A percentile compares a stretch with the other conserved stretches of the same genome.
These are phyloP conservation scores for Tridacna gigas DNA, from an alignment of 2,888 invertebrate species.

Conservation along the genomic window DNA sequence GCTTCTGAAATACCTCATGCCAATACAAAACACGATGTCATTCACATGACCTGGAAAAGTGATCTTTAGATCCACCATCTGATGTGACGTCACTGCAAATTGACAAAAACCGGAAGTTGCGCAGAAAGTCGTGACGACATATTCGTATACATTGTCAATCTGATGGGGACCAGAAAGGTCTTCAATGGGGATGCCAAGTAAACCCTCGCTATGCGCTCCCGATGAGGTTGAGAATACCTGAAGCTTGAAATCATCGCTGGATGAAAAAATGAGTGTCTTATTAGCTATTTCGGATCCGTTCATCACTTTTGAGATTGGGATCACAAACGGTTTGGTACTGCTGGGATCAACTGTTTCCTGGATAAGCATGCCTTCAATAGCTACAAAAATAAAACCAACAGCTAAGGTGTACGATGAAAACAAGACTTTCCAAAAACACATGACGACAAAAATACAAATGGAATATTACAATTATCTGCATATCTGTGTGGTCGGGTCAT, in stretches of 20 bases:
- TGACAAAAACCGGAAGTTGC: constrained; percentile 56
- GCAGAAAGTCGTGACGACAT: constrained; percentile 53
- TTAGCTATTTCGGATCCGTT: constrained; percentile 53
- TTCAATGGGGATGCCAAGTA: constrained; percentile 48
- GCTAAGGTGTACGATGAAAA: too few relatives aligned
- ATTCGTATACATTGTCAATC: constrained; percentile 31
- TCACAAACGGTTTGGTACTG: background rate
- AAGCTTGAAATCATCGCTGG: constrained; percentile 24
- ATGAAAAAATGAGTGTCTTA: constrained; percentile 37
- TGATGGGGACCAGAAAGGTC: constrained; percentile 5
- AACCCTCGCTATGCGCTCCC: constrained; percentile 29
- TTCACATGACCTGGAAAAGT: constrained; percentile 2
- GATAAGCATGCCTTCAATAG: background rate
- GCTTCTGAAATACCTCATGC: constrained; percentile 24
- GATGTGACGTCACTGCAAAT: constrained; percentile 42
- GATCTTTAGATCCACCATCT: constrained; percentile 11
- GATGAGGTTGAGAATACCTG: constrained; percentile 45
- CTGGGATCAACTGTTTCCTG: background rate
- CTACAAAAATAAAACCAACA: background rate
- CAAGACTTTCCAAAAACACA: too few relatives aligned
- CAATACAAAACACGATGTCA: constrained; percentile 34
- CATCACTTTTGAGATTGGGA: background rate
- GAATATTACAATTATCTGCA: too few relatives aligned
- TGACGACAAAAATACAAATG: too few relatives aligned
- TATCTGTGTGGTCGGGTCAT: too few relatives aligned